Evolutionary conservation across 2,797 vertebrate genomes (phyloP).

Genomic region (Tangara arthus): DNA sequence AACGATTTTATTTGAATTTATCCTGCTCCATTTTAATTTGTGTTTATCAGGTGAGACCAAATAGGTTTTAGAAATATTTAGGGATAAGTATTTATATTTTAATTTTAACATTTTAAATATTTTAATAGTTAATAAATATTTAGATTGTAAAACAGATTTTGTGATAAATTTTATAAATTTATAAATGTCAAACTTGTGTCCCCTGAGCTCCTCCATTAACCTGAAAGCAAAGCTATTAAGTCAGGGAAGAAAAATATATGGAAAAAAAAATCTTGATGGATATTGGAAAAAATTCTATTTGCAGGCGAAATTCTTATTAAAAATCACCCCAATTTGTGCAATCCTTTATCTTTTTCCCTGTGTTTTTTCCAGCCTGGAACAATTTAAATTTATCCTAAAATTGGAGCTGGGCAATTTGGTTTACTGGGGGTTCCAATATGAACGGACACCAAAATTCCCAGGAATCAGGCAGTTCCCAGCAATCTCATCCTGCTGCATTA

Average conservation of each 20-base stretch:
- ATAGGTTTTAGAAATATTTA: neutral
- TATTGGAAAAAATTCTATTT: neutral
- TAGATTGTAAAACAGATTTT: neutral
- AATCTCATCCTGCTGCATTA: neutral
- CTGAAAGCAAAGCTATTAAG: neutral
- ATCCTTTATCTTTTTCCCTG: neutral
- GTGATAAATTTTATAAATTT: too few relatives aligned
- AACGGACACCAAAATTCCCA: constrained; percentile 30
- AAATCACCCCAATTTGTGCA: neutral
- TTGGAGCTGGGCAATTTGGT: constrained; percentile 40
- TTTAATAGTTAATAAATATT: neutral
- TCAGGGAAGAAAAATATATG: neutral
- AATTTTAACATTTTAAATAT: accelerated
- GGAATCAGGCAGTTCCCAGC: neutral
- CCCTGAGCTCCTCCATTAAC: neutral
- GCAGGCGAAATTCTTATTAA: constrained; percentile 3
- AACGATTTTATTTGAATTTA: neutral
- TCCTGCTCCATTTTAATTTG: neutral
- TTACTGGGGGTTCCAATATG: constrained; percentile 49
- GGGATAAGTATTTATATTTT: neutral
- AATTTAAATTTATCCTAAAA: constrained; percentile 48
- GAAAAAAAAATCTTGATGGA: neutral
- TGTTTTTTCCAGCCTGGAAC: constrained; percentile 6
- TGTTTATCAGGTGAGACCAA: neutral
- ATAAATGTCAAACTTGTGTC: neutral